Evolutionary conservation across 2,888 invertebrate species (phyloP), one percentile per base, ranked within the genome.

Genomic region (Rotaria sp.): DNA sequence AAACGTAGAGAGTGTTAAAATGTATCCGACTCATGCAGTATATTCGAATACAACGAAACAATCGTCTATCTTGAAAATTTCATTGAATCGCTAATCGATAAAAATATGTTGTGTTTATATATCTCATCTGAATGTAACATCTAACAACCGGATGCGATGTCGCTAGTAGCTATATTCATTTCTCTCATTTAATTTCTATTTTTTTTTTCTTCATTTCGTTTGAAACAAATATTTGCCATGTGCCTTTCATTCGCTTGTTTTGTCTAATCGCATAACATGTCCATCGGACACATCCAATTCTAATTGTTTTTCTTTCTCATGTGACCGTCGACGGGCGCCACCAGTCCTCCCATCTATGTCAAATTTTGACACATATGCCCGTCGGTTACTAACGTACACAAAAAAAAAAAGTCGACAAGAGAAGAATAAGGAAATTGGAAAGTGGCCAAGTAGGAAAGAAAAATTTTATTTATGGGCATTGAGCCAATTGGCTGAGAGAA

Each of bases 271-370:
- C 24, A 52, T 52, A 52, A 52, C 52, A 52, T 24, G 52, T 52
- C 5, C 52, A 52, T 52, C 67, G 67, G 38, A 67, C 67, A 67
- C 67, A 67, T 67, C 38, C 35, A 67, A 35, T 67, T 67, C 67
- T 67, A 67, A 67, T 67, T 67, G 35, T 67, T 67, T 67, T 67
- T 38, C 67, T 67, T 67, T 67, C 67, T 67, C 67, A 67, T 67
- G 67, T 67, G 67, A 67, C 67, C 67, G 67, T 67, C 67, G 67
- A 67, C 67, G 67, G 67, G 67, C 67, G 67, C 67, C 67, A 67
- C 67, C 67, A 67, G 38, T 67, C 67, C 67, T 67, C 67, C 67
- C 67, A 67, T 67, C 30, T 35, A 30, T 67, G 67, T 67, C 67
- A 67, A 50, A 21, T 67, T 67, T 67, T 67, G 67, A 67, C 67